Evolutionary conservation across 2,797 vertebrate species (phyloP).

Genomic region (Hemibagrus guttatus): DNA sequence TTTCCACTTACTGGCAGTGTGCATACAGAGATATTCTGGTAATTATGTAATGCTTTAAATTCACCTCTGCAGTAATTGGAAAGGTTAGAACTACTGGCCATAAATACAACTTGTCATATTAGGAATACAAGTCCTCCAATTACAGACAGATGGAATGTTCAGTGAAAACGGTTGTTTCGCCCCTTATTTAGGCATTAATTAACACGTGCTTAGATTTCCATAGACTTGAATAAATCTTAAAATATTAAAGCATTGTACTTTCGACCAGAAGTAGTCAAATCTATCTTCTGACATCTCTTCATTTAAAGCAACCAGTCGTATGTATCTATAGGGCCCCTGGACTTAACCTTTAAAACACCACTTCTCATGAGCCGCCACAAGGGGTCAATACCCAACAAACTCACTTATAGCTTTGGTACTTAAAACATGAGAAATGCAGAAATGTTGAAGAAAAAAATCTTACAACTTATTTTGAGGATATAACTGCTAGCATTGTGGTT

Average conservation of each 20-base stretch:
- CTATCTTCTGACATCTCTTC: not conserved
- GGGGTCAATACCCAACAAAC: not conserved
- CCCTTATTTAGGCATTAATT: slow-evolving; percentile 66
- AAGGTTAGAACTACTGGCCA: not conserved
- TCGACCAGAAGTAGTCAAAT: not conserved
- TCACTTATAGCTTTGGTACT: not conserved
- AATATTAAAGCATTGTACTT: not conserved
- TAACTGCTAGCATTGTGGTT: not conserved
- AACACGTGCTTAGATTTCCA: not conserved
- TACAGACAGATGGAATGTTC: not conserved
- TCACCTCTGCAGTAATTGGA: slow-evolving; percentile 7
- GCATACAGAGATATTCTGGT: not conserved
- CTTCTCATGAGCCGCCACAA: slow-evolving; percentile 3
- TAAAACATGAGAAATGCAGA: not conserved
- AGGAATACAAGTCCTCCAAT: not conserved
- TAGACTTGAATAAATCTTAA: not conserved
- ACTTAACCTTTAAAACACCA: slow-evolving; percentile 54
- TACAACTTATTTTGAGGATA: not conserved
- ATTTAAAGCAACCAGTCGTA: slow-evolving; percentile 53
- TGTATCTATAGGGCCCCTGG: slow-evolving; percentile 57
- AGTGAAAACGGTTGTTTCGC: slow-evolving; percentile 45
- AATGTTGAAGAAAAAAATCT: not conserved
- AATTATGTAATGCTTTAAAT: not conserved
- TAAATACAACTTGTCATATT: no score
- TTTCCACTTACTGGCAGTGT: not conserved